Conservation (phyloP, 2,888 invertebrate species). For the Drosophila neonasuta region DNA sequence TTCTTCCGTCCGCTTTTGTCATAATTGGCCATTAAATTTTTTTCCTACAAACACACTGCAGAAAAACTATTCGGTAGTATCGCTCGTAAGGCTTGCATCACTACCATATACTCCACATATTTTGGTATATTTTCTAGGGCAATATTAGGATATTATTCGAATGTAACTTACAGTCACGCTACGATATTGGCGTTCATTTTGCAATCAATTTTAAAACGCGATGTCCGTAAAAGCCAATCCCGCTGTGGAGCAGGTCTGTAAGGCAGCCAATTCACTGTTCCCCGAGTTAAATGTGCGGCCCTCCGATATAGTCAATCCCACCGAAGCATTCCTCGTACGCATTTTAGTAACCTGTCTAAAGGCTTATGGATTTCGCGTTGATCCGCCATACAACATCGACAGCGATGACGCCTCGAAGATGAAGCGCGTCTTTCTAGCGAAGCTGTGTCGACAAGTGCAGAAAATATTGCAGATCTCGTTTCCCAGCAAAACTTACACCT, state of each 20-base stretch:
- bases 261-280: constrained; percentile 74
- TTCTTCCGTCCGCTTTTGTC: no score
- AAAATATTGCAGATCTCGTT: constrained; percentile 78
- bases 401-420: constrained; percentile 62
- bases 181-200: background rate
- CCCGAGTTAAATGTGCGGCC: constrained; percentile 72
- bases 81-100: background rate
- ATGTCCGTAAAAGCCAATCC: constrained; percentile 30
- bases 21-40: no score
- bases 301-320: constrained; percentile 69
- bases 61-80: no score
- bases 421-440: constrained; percentile 71
- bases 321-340: constrained; percentile 71
- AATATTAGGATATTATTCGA: background rate
- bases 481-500: constrained; percentile 72
- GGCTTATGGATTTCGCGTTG: constrained; percentile 75
- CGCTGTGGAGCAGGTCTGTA: constrained; percentile 43
- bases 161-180: background rate
- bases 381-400: constrained; percentile 58
- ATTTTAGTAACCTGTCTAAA: constrained; percentile 71
- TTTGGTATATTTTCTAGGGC: background rate
- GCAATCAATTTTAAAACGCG: constrained; percentile 16
- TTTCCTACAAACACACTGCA: no score
- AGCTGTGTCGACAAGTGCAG: constrained; percentile 74
- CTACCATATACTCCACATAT: background rate